Conservation (phyloP, 2,113 vertebrate genomes). For the Isurus oxyrinchus region DNA sequence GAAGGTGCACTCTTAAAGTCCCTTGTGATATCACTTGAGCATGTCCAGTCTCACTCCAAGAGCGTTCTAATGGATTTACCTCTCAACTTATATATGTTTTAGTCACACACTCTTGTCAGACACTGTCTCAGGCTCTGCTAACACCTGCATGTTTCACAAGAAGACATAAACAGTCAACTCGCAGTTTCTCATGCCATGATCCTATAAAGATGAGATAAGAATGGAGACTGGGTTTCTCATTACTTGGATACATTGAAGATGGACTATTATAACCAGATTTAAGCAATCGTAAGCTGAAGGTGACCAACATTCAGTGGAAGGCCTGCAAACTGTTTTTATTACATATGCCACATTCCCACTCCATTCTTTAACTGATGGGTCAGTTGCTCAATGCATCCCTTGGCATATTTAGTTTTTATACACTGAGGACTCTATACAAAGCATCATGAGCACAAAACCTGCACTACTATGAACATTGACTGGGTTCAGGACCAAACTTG, state of each 20-base stretch:
- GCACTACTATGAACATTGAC: neutral
- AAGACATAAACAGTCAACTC: neutral
- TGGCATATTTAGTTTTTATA: neutral
- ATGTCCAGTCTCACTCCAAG: neutral
- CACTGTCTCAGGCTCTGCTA: neutral
- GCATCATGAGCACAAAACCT: neutral
- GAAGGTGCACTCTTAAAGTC: neutral
- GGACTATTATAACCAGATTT: neutral
- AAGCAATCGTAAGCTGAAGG: neutral
- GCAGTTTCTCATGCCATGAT: neutral
- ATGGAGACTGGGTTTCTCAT: neutral
- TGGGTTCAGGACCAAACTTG: neutral
- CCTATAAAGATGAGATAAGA: neutral
- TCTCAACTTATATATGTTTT: neutral
- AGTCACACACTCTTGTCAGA: neutral
- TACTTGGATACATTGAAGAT: neutral
- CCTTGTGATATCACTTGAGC: neutral
- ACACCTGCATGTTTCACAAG: neutral
- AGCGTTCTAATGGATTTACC: neutral
- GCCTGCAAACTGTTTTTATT: neutral
- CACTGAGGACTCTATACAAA: neutral
- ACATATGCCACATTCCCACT: neutral
- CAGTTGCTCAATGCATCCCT: neutral
- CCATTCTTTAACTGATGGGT: neutral
- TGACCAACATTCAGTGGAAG: neutral